Conservation (phyloP, 2,888 invertebrate species). For the Drosophila paramelanica region DNA sequence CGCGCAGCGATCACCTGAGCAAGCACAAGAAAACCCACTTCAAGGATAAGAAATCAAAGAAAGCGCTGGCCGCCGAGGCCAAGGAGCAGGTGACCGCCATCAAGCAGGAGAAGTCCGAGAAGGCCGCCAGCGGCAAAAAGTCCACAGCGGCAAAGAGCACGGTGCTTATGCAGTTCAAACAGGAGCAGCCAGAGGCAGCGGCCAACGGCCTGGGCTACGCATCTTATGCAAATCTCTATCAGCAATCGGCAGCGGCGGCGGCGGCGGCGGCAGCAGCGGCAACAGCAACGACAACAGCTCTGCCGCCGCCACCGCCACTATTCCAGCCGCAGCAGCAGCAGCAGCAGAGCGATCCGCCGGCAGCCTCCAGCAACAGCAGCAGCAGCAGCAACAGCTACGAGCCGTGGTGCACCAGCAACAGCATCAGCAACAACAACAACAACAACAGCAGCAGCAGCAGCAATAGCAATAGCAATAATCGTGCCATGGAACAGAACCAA, state of each 20-base stretch:
- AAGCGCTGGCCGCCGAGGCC: conserved; percentile 77
- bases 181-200: conserved; percentile 71
- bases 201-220: conserved; percentile 40
- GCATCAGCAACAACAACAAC: conserved; percentile 66
- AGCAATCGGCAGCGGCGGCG: conserved; percentile 51
- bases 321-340: conserved; percentile 11
- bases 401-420: conserved; percentile 57
- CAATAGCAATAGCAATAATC: conserved; percentile 40
- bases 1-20: conserved; percentile 96
- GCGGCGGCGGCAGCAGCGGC: conserved; percentile 16
- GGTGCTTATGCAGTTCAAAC: conserved; percentile 64
- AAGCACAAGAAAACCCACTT: conserved; percentile 96
- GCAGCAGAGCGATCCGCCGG: conserved; percentile 29
- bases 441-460: conserved; percentile 12
- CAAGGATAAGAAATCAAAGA: conserved; percentile 84
- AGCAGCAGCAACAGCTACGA: conserved; percentile 23
- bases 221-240: conserved; percentile 76
- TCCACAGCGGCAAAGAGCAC: conserved; percentile 18
- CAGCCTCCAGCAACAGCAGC: conserved; percentile 30
- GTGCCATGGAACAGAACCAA: conserved; percentile 65
- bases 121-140: conserved; percentile 33
- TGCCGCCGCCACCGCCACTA: conserved; percentile 11
- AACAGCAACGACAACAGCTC: conserved; percentile 1
- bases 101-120: conserved; percentile 69
- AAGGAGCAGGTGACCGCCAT: conserved; percentile 70